These are phyloP conservation scores for Pyxicephalus adspersus DNA, from an alignment of 2,113 vertebrate genomes.

Conservation along the genomic window DNA sequence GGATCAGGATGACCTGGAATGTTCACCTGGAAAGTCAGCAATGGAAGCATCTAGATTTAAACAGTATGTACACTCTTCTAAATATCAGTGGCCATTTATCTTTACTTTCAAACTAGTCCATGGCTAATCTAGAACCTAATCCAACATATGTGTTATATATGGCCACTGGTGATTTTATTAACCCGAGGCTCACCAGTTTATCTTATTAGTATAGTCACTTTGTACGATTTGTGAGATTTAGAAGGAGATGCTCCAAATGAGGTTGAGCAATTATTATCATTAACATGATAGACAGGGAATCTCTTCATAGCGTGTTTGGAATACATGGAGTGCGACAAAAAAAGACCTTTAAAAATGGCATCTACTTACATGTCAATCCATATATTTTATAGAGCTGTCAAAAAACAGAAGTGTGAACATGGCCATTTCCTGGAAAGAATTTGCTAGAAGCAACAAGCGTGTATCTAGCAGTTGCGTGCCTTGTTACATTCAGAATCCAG, in stretches of 20 bases:
- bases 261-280: background rate
- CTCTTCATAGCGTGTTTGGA: background rate
- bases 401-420: conserved; percentile 22
- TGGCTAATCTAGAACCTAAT: no score
- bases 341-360: conserved; percentile 7
- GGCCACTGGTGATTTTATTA: no score
- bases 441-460: background rate
- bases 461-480: background rate
- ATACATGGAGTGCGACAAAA: background rate
- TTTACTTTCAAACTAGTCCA: no score
- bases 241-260: background rate
- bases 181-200: no score
- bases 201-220: no score
- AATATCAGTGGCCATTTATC: no score
- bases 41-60: no score
- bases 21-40: no score
- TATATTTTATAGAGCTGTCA: conserved; percentile 20
- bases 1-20: no score
- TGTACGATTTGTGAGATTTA: no score
- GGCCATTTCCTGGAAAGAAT: conserved; percentile 27
- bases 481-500: background rate
- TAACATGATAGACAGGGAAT: background rate
- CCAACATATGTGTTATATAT: no score
- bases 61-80: no score
- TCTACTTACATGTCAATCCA: background rate